Base-by-base conservation (phyloP, 2,888 invertebrate species). In the Rhyacophila evoluta region DNA sequence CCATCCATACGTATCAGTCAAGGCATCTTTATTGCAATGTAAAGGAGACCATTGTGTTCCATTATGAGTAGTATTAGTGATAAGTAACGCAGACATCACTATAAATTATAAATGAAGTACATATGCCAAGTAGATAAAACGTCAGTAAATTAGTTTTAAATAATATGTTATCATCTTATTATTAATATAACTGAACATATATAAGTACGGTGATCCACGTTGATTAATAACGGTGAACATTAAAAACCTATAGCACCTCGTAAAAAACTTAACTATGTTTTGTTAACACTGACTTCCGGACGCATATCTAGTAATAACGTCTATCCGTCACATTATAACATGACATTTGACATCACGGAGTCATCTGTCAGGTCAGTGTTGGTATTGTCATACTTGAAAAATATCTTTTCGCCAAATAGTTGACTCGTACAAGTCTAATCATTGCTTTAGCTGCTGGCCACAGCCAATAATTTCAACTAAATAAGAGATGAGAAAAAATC, bases 1-100 rank as follows among this genome's bases (percentile, higher is more conserved):
- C 94, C 94, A 94, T 80, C 94, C 94, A 86, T 93, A 94, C 81
- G 91, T 91, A 85, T 94, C 93, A 10, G 94, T 94, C 55, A 94
- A 89, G 12, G 94, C 93, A 89, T 93, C 92, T 85, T 93, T 93
- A 70, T 91, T 90, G 87, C 93, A 93, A 85, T 93, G 92, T 36
- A 90, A 87, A 84, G 88, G 87, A 28, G 89, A 87, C 86, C 87
- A 89, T 79, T 88, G 82, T 72, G 81, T 82, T 33, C 80, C 81
- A 70, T 79, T 39, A 5, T 15, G 2, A 36, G 37, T 36, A 37
- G 36, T 37, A 72, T 72, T 72, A 25, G 36, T 72, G 37, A 72
- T 25, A 25, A 36, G 15, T n/a, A 72, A 36, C 4, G 10, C 37
- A 36, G 37, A 33, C 33, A 37, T 36, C 37, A n/a, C 27, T 36